These are phyloP conservation scores for Bufotes viridis DNA, from an alignment of 2,797 vertebrate genomes.

Conservation along the genomic window DNA sequence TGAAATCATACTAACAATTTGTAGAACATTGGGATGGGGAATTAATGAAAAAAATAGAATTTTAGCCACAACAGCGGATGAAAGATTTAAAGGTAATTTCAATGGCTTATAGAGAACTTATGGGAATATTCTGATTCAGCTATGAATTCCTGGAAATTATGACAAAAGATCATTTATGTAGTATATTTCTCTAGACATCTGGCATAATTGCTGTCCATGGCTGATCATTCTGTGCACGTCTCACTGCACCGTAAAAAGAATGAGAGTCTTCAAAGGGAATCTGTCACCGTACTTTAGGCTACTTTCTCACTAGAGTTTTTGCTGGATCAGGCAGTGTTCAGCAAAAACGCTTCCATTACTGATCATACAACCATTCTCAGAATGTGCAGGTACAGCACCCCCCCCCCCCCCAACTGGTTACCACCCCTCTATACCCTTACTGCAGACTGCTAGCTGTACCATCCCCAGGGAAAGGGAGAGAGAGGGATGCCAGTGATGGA, in stretches of 20 bases:
- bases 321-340: too few relatives aligned
- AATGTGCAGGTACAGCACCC: too few relatives aligned
- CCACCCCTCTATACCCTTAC: too few relatives aligned
- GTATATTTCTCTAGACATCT: conserved; percentile 4
- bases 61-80: conserved; percentile 26
- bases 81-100: conserved; percentile 29
- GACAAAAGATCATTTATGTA: neutral
- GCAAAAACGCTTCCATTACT: too few relatives aligned
- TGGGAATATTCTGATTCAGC: conserved; percentile 13
- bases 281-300: too few relatives aligned
- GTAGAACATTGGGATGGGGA: conserved; percentile 15
- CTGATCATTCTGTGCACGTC: neutral
- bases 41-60: conserved; percentile 44
- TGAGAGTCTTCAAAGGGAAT: neutral
- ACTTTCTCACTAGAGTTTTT: too few relatives aligned
- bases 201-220: neutral
- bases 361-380: too few relatives aligned
- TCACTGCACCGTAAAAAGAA: neutral
- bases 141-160: neutral
- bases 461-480: too few relatives aligned
- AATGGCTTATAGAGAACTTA: conserved; percentile 8
- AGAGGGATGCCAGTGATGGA: too few relatives aligned
- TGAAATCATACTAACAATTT: conserved; percentile 10
- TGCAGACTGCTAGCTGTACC: too few relatives aligned
- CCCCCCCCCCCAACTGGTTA: too few relatives aligned